Base-by-base conservation (phyloP, 2,113 vertebrate genomes). In the Apteryx mantelli region DNA sequence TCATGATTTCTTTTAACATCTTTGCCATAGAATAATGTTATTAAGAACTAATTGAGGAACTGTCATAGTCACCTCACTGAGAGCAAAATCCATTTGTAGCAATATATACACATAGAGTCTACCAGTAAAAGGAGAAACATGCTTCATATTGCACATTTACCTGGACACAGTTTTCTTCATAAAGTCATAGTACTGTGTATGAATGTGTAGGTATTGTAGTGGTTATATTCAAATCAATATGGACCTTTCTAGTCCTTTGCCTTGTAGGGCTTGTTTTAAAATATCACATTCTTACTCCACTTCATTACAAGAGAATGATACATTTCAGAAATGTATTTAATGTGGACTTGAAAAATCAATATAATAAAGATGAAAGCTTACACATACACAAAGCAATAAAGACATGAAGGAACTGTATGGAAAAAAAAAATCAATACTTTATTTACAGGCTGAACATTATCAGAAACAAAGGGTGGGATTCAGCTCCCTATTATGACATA, bases 291-390 rank as follows among this genome's bases (percentile, higher is more conserved):
- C 28, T 91, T 73, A 42, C 24, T 52, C 83, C 7, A 60, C 79
- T 92, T 86, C 15, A 40, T 46, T 78, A 40, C 28, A 92, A 46
- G 32, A 83, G 34, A 18, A 79, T 91, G 73, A 94, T 66, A 88
- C 48, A 93, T 93, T 94, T 42, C 42, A 42, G 42, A 44, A 44
- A 44, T 44, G 13, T 44, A 44, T 94, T 83, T 69, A 38, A 6
- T 81, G 26, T 83, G 36, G 44, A 86, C 64, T 86, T 83, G 63
- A 91, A 94, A 95, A 86, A 96, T 94, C 85, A 94, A 77, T 91
- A 63, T 50, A 87, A 91, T 91, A 86, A 89, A 93, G 30, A 65
- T 71, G 46, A 95, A 91, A 88, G 55, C 44, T 79, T 74, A 40
- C 5, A 70, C 17, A 77, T 36, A n/a, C 19, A 85, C 19, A 80